Evolutionary conservation across 2,113 vertebrate species (phyloP).

Genomic region (Neofelis nebulosa): DNA sequence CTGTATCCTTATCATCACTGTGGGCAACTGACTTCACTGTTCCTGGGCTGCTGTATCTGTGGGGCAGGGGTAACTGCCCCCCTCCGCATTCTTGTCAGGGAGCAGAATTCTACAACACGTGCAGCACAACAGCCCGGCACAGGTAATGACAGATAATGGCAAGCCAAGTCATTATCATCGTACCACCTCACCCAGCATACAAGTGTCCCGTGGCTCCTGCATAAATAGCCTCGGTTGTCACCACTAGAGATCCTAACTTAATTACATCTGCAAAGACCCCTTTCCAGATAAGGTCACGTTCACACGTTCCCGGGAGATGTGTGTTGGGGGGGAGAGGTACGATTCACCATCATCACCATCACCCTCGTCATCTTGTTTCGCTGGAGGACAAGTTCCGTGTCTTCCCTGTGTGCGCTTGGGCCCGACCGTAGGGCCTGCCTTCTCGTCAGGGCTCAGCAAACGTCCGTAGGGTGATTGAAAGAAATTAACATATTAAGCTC

Average conservation of each 20-base stretch:
- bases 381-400: not conserved
- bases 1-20: not conserved
- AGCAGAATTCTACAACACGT: rapidly evolving
- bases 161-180: too few relatives aligned
- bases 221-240: not conserved
- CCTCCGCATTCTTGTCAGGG: not conserved
- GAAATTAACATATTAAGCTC: not conserved
- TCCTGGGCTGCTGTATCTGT: not conserved
- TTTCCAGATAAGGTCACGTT: not conserved
- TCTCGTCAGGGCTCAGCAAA: not conserved
- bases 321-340: not conserved
- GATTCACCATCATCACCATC: rapidly evolving
- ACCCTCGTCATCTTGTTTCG: not conserved
- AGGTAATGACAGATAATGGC: too few relatives aligned
- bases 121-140: not conserved
- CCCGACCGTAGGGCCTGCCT: not conserved
- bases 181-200: not conserved
- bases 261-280: not conserved
- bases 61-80: not conserved
- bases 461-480: not conserved
- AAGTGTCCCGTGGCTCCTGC: not conserved
- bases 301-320: not conserved
- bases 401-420: not conserved
- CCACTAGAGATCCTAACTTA: too few relatives aligned
- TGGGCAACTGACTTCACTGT: not conserved